Conservation (phyloP, 2,888 invertebrate genomes). For the Macrosoma leucophasiata region DNA sequence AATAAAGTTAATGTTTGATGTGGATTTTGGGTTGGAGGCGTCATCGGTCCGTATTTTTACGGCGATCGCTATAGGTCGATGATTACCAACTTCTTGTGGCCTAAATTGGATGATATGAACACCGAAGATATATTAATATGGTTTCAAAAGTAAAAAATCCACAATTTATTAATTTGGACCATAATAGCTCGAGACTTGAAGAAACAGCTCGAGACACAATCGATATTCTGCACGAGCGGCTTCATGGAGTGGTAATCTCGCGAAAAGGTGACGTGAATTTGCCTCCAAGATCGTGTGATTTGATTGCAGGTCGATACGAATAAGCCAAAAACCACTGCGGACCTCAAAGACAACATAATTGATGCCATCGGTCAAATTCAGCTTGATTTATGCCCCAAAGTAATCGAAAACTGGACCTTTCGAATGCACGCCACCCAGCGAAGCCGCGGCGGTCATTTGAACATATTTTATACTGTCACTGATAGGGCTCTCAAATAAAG, state of each 20-base stretch:
- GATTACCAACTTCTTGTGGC: conserved; percentile 4
- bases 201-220: conserved; percentile 12
- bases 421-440: conserved; percentile 15
- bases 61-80: conserved; percentile 2
- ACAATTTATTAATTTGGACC: no score
- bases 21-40: conserved; percentile 12
- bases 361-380: conserved; percentile 21
- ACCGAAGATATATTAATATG: conserved; percentile 2
- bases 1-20: conserved; percentile 18
- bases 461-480: conserved; percentile 1
- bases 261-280: conserved; percentile 17
- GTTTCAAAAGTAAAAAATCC: no score
- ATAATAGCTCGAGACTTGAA: no score
- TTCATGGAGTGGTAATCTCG: conserved; percentile 17
- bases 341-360: conserved; percentile 22
- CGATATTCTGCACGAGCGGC: conserved; percentile 17
- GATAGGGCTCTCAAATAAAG: background rate
- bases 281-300: conserved; percentile 11
- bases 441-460: conserved; percentile 15
- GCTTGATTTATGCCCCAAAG: conserved; percentile 16
- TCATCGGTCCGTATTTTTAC: conserved; percentile 20
- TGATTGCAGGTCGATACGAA: conserved; percentile 19
- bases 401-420: conserved; percentile 16
- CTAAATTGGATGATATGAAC: conserved; percentile 2
- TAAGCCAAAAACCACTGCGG: conserved; percentile 19